phyloP scores from a whole-genome alignment of 2,113 vertebrate genomes.

The Danionella cerebrum region DNA sequence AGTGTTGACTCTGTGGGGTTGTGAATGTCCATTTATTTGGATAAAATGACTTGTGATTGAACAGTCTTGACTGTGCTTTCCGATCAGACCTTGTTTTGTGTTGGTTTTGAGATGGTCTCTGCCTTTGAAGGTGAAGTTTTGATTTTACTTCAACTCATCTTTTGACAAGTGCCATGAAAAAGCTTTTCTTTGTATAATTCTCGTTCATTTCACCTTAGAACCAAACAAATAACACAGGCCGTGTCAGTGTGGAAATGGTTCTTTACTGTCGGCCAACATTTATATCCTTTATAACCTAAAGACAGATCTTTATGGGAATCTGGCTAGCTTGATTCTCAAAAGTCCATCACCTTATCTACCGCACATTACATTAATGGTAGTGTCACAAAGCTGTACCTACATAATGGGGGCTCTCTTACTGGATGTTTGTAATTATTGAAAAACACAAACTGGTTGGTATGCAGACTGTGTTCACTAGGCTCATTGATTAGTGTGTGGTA shows the following conservation, averaged over 20 bases:
- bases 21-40: not conserved
- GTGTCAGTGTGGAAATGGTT: not conserved
- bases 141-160: conserved; percentile 7
- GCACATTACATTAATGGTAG: conserved; percentile 32
- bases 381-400: not conserved
- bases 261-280: not conserved
- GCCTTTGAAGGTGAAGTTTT: conserved; percentile 13
- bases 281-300: not conserved
- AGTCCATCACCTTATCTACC: not conserved
- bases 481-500: not conserved
- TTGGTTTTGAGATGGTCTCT: conserved; percentile 12
- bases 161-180: conserved; percentile 13
- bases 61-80: not conserved
- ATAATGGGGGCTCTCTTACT: too few species aligned
- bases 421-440: too few species aligned
- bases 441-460: not conserved
- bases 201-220: not conserved
- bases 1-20: not conserved
- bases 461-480: not conserved
- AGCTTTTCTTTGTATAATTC: not conserved
- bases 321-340: not conserved
- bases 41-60: conserved; percentile 2
- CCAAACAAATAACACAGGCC: not conserved
- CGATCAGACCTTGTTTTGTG: conserved; percentile 18
- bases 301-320: not conserved